Evolutionary conservation across 37 sponge, comb jelly and placozoan genomes (phyloP), one percentile per base, ranked within the genome.

Genomic region (Halisarca cf. caerulea): DNA sequence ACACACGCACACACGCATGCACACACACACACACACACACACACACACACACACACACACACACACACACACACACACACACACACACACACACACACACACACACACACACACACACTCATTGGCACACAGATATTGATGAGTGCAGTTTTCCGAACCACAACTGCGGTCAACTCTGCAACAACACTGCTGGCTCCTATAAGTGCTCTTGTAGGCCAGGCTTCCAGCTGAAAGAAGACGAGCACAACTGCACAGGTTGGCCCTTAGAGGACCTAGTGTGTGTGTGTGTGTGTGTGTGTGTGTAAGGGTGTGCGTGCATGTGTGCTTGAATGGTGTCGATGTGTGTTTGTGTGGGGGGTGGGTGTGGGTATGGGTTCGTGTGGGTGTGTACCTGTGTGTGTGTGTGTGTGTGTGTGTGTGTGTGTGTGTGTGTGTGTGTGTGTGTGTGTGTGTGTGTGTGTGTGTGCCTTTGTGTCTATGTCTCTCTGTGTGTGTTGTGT

Each of bases 31-130:
- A 61, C 64, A 61, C 64, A 61, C 64, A 61, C 64, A 61, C 64
- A 61, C 64, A 61, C 64, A 61, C 64, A 61, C 64, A 61, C 64
- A 61, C 64, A 28, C 64, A 28, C 64, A 28, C 24, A 61, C 64
- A 61, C 64, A 61, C 30, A 61, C 24, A 61, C 64, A 27, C 24
- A 61, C 64, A 61, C 64, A 28, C 64, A 61, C 30, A 61, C 5
- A 6, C 64, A 28, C 64, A 61, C 24, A 28, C 64, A 61, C 24
- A 23, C 24, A 23, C 23, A 61, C 15, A 61, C 64, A 27, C 15
- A 61, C 24, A 27, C 30, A 27, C 64, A 62, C 64, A 62, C 30
- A 27, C 24, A 27, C 64, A 27, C 64, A 62, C 30, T 62, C 6
- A 20, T 11, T n/a, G n/a, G n/a, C n/a, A n/a, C 11, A 11, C 51